These are phyloP conservation scores for Acronicta psi DNA, from an alignment of 2,888 invertebrate species.

Conservation along the genomic window DNA sequence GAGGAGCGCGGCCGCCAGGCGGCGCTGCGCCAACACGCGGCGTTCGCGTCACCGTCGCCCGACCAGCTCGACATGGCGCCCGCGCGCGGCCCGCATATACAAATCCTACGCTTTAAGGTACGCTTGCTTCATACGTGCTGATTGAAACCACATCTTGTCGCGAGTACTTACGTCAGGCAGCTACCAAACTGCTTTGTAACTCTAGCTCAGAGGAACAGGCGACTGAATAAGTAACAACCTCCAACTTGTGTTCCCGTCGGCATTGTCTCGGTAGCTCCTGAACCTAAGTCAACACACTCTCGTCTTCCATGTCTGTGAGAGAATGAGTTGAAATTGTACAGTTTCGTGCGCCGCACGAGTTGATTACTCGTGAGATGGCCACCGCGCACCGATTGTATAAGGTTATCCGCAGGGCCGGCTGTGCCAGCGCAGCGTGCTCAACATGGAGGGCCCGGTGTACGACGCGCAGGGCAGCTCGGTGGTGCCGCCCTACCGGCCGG, in stretches of 20 bases:
- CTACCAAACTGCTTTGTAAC: no score
- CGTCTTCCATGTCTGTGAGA: no score
- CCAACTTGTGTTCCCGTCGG: no score
- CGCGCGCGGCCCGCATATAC: slow-evolving; percentile 65
- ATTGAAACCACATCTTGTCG: no score
- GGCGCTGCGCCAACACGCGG: background rate
- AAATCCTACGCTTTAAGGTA: slow-evolving; percentile 64
- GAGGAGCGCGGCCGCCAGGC: background rate
- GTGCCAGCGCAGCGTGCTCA: slow-evolving; percentile 1
- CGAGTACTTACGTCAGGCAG: background rate
- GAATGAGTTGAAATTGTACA: no score
- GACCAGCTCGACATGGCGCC: slow-evolving; percentile 73
- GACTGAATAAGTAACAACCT: no score
- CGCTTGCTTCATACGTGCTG: slow-evolving; percentile 10
- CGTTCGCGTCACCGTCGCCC: slow-evolving; percentile 33
- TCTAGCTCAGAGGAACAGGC: no score
- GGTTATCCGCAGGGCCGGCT: background rate
- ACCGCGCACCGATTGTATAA: no score
- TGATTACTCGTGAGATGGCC: no score
- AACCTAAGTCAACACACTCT: no score
- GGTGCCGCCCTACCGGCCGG: slow-evolving; percentile 49
- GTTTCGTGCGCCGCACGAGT: no score
- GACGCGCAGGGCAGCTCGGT: slow-evolving; percentile 52
- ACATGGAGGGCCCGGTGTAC: slow-evolving; percentile 54
- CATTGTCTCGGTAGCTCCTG: no score